These are phyloP conservation scores for Ylistrum balloti DNA, from an alignment of 1,140 invertebrate genomes.

Conservation along the genomic window DNA sequence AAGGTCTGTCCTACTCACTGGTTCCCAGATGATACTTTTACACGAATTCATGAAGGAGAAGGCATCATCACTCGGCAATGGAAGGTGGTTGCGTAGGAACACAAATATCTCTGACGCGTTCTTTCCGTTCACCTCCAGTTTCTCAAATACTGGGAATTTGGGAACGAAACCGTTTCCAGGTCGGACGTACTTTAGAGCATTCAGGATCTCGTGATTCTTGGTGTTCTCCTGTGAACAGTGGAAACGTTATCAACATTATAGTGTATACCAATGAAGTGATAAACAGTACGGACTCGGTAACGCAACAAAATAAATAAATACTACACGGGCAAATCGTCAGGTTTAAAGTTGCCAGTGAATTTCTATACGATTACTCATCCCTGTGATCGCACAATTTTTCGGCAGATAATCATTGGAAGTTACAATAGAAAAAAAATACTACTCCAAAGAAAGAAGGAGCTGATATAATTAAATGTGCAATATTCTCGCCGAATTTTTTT, in stretches of 20 bases:
- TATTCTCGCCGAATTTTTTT: too few species aligned
- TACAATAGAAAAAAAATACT: too few species aligned
- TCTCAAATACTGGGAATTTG: constrained; percentile 84
- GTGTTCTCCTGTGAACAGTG: constrained; percentile 82
- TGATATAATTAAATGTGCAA: too few species aligned
- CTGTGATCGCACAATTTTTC: too few species aligned
- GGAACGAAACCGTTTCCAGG: constrained; percentile 85
- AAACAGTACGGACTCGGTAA: too few species aligned
- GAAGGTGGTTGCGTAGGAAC: constrained; percentile 83
- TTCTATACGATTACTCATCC: too few species aligned
- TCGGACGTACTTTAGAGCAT: constrained; percentile 84
- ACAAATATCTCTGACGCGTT: constrained; percentile 85
- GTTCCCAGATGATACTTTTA: constrained; percentile 72
- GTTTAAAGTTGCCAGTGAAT: too few species aligned
- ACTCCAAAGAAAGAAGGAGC: too few species aligned
- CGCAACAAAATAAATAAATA: too few species aligned
- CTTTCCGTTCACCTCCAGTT: constrained; percentile 85
- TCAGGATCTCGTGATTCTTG: constrained; percentile 84
- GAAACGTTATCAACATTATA: not conserved
- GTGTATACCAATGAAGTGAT: too few species aligned
- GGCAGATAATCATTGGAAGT: too few species aligned
- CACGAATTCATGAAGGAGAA: constrained; percentile 65
- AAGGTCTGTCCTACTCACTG: constrained; percentile 73
- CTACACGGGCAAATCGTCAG: too few species aligned
- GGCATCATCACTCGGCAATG: constrained; percentile 73